Conservation (phyloP, 2,888 invertebrate species). For the Drosophila atripex region DNA sequence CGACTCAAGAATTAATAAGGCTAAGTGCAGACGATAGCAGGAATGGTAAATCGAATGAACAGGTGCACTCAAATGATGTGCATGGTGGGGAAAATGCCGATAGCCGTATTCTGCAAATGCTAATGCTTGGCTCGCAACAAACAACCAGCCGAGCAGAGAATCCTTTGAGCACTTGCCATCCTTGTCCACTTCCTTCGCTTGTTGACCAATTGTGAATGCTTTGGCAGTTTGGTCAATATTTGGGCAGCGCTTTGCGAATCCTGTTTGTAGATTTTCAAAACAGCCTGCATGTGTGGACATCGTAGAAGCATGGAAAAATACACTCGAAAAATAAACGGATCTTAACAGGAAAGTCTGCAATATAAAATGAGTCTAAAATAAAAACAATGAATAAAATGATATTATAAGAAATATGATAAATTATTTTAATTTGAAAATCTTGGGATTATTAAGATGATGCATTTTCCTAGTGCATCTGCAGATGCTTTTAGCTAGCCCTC, state of each 20-base stretch:
- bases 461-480: conserved; percentile 27
- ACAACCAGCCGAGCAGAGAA: not conserved
- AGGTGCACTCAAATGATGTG: conserved; percentile 51
- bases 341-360: not conserved
- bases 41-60: conserved; percentile 58
- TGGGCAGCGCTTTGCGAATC: conserved; percentile 64
- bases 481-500: conserved; percentile 34
- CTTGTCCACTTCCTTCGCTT: conserved; percentile 3
- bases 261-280: conserved; percentile 19
- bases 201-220: conserved; percentile 61
- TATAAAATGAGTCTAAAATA: no score
- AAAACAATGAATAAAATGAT: no score
- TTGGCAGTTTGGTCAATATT: conserved; percentile 72
- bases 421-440: not conserved
- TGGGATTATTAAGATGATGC: conserved; percentile 7
- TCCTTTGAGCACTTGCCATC: conserved; percentile 8
- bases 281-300: conserved; percentile 52
- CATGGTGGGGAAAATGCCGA: conserved; percentile 14
- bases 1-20: conserved; percentile 63
- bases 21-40: conserved; percentile 54
- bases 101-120: not conserved
- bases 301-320: conserved; percentile 46
- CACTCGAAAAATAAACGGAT: conserved; percentile 53
- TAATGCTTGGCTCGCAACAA: not conserved
- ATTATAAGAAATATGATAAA: no score